phyloP scores from a whole-genome alignment of 2,113 vertebrate genomes.

The Coryphaenoides rupestris region DNA sequence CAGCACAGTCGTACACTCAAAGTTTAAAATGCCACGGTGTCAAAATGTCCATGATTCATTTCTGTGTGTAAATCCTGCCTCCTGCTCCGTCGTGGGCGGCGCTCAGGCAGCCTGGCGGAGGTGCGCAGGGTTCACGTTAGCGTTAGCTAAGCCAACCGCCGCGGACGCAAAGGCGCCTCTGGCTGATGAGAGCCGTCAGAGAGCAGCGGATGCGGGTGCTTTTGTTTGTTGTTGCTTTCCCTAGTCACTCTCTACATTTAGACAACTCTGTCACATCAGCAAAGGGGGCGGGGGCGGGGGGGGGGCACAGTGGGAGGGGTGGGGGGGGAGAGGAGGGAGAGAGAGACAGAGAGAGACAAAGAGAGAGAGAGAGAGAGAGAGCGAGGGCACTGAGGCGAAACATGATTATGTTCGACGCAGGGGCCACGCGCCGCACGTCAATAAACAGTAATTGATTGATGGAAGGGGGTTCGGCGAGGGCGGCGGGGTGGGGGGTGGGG shows the following conservation, averaged over 20 bases:
- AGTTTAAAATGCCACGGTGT: not conserved
- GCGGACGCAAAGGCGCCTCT: slow-evolving; percentile 12
- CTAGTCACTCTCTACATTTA: slow-evolving; percentile 42
- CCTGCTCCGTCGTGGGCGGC: slow-evolving; percentile 12
- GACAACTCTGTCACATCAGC: slow-evolving; percentile 52
- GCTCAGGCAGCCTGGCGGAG: no score
- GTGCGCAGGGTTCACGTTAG: no score
- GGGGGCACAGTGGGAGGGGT: no score
- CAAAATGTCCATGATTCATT: slow-evolving; percentile 17
- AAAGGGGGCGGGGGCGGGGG: slow-evolving; percentile 16
- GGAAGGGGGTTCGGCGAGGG: slow-evolving; percentile 12
- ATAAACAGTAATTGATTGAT: slow-evolving; percentile 61
- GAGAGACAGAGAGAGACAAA: slow-evolving; percentile 35
- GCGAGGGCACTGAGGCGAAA: no score
- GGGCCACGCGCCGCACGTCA: slow-evolving; percentile 55
- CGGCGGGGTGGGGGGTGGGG: not conserved
- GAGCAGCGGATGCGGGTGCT: slow-evolving; percentile 3
- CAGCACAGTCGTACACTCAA: not conserved
- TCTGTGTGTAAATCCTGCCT: slow-evolving; percentile 3
- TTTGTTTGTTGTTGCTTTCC: slow-evolving; percentile 22
- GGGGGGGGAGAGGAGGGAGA: not conserved
- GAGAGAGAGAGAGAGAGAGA: slow-evolving; percentile 36
- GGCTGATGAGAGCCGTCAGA: not conserved
- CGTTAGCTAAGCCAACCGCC: slow-evolving; percentile 28
- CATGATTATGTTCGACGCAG: slow-evolving; percentile 57